Evolutionary conservation across 2,113 vertebrate species (phyloP), one percentile per base, ranked within the genome.

Genomic region (Willisornis vidua): DNA sequence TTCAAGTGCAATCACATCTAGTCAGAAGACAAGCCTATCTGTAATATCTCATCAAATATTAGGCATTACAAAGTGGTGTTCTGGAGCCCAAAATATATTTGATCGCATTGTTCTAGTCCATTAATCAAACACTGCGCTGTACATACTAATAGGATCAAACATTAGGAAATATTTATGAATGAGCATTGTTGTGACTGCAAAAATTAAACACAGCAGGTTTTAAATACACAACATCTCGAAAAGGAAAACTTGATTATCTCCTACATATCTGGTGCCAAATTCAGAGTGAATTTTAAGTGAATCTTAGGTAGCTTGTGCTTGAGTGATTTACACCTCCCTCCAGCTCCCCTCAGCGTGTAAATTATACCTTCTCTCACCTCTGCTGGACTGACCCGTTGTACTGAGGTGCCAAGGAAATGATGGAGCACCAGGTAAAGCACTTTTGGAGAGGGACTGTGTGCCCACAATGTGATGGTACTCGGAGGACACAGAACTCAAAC

Each of bases 191-290:
- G 87, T 94, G 93, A 82, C 93, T 93, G 94, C 87, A 94, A 39
- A 94, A 95, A 97, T 96, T 92, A 97, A 97, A 93, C 83, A 54
- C 86, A 94, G 91, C 85, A 85, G 90, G 90, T 85, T 94, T 95
- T 88, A 94, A 94, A 89, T 80, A 87, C 86, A 90, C 65, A 57
- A 67, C 85, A 87, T 87, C 85, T 93, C 41, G 0, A 83, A 80
- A 93, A 96, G 76, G 90, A 89, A 97, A 95, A 83, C 74, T 95
- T 96, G 88, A 96, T 95, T 89, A 90, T 89, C 90, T 96, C 74
- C 59, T 90, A n/a, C 55, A n/a, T 67, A 59, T 80, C 87, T 95
- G 68, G 57, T 94, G 88, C 90, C 91, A 96, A 91, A 93, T 76
- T 79, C 84, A 79, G 92, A 87, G 81, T 35, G 88, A 92, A 96